Base-by-base conservation (phyloP, 1,140 invertebrate species). In the Caenorhabditis brenneri region DNA sequence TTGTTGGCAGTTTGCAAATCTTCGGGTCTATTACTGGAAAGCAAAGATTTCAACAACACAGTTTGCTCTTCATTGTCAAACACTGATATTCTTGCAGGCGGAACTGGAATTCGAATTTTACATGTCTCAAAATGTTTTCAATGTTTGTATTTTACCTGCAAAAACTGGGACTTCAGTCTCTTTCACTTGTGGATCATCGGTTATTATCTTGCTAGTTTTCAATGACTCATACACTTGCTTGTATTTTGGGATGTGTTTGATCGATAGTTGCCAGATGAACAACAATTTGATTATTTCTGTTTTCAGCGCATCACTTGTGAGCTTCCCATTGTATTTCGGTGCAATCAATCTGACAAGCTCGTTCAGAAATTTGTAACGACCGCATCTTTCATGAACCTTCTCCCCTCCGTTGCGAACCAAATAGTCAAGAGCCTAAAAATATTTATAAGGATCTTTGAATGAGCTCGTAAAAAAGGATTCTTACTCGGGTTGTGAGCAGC, bases 351-450 rank as follows among this genome's bases (percentile, higher is more conserved):
- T 81, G 27, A 85, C 84, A 24, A 85, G 46, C 46, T 85, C 81
- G 22, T 85, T 85, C 10, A 85, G 80, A 48, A 85, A 85, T 42
- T 80, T 53, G 48, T 82, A 85, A 29, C 82, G 84, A 10, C 84
- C 84, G 31, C 84, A 58, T 29, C 80, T 55, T 10, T 36, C 46
- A 58, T 85, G 80, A 9, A 85, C 84, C 51, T 85, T 85, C 29
- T 80, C 84, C 16, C 84, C 84, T 16, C 84, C 84, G 53, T 81
- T 69, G 3, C 58, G 84, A 10, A 81, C 79, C 33, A 85, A 55
- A n/a, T 65, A 39, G 31, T 85, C 84, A 22, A 85, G 31, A 10
- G 53, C 60, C 84, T 85, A 33, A 16, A 81, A 49, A 27, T 24
- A 53, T 48, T 74, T 33, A 65, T 65, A 10, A 7, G n/a, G 10